Base-by-base conservation (phyloP, 2,888 invertebrate genomes). In the Leptopilina syphax region DNA sequence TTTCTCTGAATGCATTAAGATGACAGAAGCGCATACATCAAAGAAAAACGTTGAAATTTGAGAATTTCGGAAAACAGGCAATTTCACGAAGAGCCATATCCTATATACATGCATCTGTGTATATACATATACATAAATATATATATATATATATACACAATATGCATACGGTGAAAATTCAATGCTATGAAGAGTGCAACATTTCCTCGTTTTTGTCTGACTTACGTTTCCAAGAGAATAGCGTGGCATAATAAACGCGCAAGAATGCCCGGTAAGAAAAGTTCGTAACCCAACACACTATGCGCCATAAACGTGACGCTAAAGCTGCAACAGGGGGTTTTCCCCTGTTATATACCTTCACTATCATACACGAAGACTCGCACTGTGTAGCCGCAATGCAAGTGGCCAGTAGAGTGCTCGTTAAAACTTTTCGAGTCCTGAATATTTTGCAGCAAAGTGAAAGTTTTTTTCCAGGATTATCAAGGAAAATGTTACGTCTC, bases 341-440 rank as follows among this genome's bases (percentile, higher is more conserved):
- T 73, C 50, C 50, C 50, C 50, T 50, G 7, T 10, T 50, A 12
- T 50, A 50, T 50, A 50, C 8, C 7, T 8, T 44, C 44, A n/a
- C 57, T 57, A 73, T 73, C 70, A 57, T 57, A n/a, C 70, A 70
- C 44, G 44, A 44, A 44, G 8, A 8, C 50, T 50, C 73, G 34
- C 47, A 47, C 13, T 50, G 10, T 73, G 65, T 27, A 77, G 78
- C 73, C 70, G 50, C 80, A 65, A 54, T 68, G 54, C 77, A 70
- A 77, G 76, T 50, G 73, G 73, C 57, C 70, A 66, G 78, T 65
- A 66, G 78, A 80, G 80, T 67, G 73, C 82, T 82, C 82, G 80
- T 82, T 82, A 82, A 79, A 82, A 82, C 79, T 82, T 50, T 82
- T 47, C 65, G 73, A 80, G 57, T 73, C 76, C 78, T 80, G 80